Percentiles rank a stretch among this genome's conserved stretches.
These are phyloP conservation scores for Malurus alboscapulatus DNA, from an alignment of 2,113 vertebrate species.

Conservation along the genomic window DNA sequence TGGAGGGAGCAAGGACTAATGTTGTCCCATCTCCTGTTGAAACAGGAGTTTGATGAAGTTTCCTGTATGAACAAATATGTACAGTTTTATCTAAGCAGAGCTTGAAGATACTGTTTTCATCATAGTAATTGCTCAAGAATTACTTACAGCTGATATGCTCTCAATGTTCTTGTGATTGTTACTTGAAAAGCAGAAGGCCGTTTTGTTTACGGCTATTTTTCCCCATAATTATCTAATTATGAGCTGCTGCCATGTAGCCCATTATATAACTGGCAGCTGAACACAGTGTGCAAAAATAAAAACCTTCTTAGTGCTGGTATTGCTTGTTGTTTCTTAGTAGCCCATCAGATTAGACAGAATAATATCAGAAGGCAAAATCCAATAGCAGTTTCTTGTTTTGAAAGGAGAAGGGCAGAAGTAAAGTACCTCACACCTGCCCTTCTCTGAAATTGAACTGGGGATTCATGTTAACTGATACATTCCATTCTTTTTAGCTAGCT, in stretches of 20 bases:
- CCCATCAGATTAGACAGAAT: background rate
- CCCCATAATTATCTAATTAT: background rate
- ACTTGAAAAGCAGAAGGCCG: background rate
- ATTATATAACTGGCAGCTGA: background rate
- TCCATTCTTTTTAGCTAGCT: background rate
- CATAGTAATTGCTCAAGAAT: background rate
- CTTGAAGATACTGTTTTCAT: background rate
- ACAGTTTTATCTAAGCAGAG: background rate
- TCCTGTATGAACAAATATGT: background rate
- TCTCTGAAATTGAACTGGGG: background rate
- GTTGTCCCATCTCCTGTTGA: background rate
- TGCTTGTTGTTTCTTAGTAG: background rate
- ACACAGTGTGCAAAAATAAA: slow-evolving; percentile 35
- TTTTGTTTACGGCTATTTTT: background rate
- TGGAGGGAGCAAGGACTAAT: background rate
- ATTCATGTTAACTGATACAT: background rate
- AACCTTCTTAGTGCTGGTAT: background rate
- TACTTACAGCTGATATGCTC: background rate
- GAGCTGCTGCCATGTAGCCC: background rate
- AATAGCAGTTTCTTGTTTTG: background rate
- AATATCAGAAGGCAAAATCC: background rate
- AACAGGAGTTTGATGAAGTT: background rate
- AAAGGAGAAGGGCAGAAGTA: background rate
- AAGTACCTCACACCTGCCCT: background rate
- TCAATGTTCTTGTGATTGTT: background rate